A percentile compares a stretch with the other conserved stretches of the same genome.
These are phyloP conservation scores for Diloba caeruleocephala DNA, from an alignment of 2,888 invertebrate genomes.

Conservation along the genomic window DNA sequence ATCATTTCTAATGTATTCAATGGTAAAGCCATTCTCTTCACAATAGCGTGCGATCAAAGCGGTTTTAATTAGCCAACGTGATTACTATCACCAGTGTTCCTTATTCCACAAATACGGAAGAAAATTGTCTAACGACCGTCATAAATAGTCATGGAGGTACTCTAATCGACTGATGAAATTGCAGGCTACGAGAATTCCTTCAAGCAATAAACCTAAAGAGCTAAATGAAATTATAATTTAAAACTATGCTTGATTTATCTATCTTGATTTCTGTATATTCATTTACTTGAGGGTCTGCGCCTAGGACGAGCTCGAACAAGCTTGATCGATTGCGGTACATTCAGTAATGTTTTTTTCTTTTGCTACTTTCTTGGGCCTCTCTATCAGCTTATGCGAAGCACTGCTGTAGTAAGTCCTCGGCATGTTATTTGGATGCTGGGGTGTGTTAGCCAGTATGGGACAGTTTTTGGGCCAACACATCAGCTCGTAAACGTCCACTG, in stretches of 20 bases:
- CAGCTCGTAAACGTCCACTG: no score
- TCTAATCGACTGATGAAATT: slow-evolving; percentile 35
- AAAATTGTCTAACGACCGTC: slow-evolving; percentile 34
- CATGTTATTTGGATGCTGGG: no score
- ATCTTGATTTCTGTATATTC: slow-evolving; percentile 2
- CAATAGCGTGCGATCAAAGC: slow-evolving; percentile 17
- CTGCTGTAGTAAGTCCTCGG: no score
- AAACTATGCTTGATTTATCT: no score
- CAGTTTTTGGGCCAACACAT: no score
- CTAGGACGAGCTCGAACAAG: slow-evolving; percentile 10
- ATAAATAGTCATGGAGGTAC: slow-evolving; percentile 32
- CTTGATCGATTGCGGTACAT: slow-evolving; percentile 1
- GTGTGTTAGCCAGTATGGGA: slow-evolving; percentile 2
- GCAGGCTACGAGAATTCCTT: slow-evolving; percentile 28
- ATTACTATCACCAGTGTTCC: slow-evolving; percentile 19
- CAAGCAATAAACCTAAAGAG: slow-evolving; percentile 27
- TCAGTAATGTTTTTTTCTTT: slow-evolving; percentile 11
- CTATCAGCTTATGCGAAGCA: no score
- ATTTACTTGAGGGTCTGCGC: slow-evolving; percentile 11
- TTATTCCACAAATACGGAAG: slow-evolving; percentile 36
- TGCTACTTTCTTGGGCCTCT: slow-evolving; percentile 1
- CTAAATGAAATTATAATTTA: slow-evolving; percentile 38
- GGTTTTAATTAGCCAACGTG: slow-evolving; percentile 30
- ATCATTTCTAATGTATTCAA: slow-evolving; percentile 18
- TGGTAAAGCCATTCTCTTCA: slow-evolving; percentile 23